These are phyloP conservation scores for Noturus placidus DNA, from an alignment of 2,113 vertebrate species.

Conservation along the genomic window DNA sequence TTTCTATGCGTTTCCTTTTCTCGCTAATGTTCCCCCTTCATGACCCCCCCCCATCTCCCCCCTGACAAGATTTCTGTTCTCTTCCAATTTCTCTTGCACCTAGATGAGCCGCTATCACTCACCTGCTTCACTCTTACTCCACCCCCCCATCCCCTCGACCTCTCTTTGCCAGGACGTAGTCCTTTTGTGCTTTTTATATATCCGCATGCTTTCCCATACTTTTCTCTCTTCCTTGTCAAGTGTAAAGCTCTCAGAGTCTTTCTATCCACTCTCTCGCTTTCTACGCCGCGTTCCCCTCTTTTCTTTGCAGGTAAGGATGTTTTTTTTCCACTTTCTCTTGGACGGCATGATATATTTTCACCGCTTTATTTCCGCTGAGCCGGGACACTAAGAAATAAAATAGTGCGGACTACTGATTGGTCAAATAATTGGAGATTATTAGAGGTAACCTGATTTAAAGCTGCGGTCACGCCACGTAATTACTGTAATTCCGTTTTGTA, in stretches of 20 bases:
- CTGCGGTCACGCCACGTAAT: too few species aligned
- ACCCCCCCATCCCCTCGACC: too few species aligned
- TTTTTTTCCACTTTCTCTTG: not conserved
- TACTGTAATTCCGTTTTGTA: too few species aligned
- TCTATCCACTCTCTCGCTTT: slow-evolving; percentile 20
- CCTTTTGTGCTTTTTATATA: not conserved
- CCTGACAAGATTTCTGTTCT: slow-evolving; percentile 44
- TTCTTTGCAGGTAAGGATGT: slow-evolving; percentile 39
- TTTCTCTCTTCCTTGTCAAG: not conserved
- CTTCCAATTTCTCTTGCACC: slow-evolving; percentile 60
- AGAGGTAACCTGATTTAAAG: not conserved
- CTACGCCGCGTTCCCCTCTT: slow-evolving; percentile 12
- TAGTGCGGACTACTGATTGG: not conserved
- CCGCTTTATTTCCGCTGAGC: not conserved
- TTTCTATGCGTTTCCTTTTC: slow-evolving; percentile 37
- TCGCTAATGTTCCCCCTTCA: slow-evolving; percentile 28
- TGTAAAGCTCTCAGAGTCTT: not conserved
- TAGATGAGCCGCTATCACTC: slow-evolving; percentile 20
- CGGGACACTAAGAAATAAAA: too few species aligned
- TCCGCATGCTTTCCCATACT: not conserved
- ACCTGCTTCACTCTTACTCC: slow-evolving; percentile 60
- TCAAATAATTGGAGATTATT: not conserved
- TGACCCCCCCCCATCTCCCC: slow-evolving; percentile 46
- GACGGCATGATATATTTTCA: not conserved
- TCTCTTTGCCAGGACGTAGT: slow-evolving; percentile 42